These are phyloP conservation scores for Platyrinchus mystaceus DNA, from an alignment of 2,797 vertebrate species.

Conservation along the genomic window DNA sequence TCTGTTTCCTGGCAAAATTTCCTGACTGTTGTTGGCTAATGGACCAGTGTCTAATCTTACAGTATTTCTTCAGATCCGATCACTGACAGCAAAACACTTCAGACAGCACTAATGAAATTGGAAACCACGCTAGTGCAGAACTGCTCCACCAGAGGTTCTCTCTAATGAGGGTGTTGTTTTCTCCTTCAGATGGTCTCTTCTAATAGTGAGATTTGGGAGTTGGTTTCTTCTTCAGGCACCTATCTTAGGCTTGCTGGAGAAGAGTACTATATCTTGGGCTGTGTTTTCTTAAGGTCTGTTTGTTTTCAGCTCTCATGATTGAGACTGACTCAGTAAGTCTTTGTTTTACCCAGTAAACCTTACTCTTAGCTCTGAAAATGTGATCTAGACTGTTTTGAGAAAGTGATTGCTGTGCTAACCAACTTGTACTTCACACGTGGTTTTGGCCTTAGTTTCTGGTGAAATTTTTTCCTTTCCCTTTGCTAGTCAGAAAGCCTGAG, in stretches of 20 bases:
- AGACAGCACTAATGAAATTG: not conserved
- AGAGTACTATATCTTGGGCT: not conserved
- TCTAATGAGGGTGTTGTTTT: not conserved
- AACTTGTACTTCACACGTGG: not conserved
- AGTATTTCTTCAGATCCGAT: not conserved
- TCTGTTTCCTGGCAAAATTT: not conserved
- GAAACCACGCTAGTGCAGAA: not conserved
- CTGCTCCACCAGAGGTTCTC: not conserved
- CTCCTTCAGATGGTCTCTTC: not conserved
- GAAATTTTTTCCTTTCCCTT: not conserved
- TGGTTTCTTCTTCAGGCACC: not conserved
- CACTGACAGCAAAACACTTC: not conserved
- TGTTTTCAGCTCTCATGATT: not conserved
- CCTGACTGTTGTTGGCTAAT: not conserved
- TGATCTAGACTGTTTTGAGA: not conserved
- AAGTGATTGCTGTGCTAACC: not conserved
- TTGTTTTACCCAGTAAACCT: not conserved
- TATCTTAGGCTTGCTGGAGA: not conserved
- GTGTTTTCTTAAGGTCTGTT: not conserved
- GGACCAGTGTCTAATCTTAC: not conserved
- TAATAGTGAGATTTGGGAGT: not conserved
- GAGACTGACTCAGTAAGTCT: not conserved
- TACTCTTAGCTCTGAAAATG: not conserved
- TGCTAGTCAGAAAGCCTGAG: not conserved
- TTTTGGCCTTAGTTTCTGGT: not conserved